These are phyloP conservation scores for Rhynchonema sp. DNA, from an alignment of 2,888 invertebrate genomes.

Conservation along the genomic window DNA sequence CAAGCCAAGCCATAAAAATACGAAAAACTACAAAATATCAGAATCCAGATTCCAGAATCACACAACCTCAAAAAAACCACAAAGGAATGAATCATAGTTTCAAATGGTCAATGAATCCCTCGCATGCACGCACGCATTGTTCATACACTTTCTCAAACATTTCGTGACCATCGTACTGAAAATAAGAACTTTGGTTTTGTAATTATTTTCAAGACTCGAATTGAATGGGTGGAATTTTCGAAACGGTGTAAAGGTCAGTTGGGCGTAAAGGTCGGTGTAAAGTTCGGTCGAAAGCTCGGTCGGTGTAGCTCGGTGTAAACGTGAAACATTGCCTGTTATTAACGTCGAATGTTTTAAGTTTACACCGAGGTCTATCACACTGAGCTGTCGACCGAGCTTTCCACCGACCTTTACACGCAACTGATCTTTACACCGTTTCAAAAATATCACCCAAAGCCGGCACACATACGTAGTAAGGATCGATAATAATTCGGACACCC, in stretches of 20 bases:
- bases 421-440: neutral
- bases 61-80: neutral
- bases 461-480: slow-evolving; percentile 62
- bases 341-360: too few relatives aligned
- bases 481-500: slow-evolving; percentile 57
- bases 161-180: slow-evolving; percentile 44
- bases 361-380: too few relatives aligned
- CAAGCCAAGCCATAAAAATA: too few relatives aligned
- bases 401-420: neutral
- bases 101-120: slow-evolving; percentile 40
- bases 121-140: slow-evolving; percentile 47
- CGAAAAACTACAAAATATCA: too few relatives aligned
- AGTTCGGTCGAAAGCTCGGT: too few relatives aligned
- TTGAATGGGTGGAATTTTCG: too few relatives aligned
- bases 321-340: too few relatives aligned
- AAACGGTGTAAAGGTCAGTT: too few relatives aligned
- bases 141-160: slow-evolving; percentile 56
- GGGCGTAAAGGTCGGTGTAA: too few relatives aligned
- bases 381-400: neutral
- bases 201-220: too few relatives aligned
- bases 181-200: slow-evolving; percentile 8
- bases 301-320: too few relatives aligned
- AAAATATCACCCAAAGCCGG: neutral
- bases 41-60: too few relatives aligned
- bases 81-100: neutral